Evolutionary conservation across 2,113 vertebrate genomes (phyloP), one percentile per base, ranked within the genome.

Genomic region (Trichomycterus rosablanca): DNA sequence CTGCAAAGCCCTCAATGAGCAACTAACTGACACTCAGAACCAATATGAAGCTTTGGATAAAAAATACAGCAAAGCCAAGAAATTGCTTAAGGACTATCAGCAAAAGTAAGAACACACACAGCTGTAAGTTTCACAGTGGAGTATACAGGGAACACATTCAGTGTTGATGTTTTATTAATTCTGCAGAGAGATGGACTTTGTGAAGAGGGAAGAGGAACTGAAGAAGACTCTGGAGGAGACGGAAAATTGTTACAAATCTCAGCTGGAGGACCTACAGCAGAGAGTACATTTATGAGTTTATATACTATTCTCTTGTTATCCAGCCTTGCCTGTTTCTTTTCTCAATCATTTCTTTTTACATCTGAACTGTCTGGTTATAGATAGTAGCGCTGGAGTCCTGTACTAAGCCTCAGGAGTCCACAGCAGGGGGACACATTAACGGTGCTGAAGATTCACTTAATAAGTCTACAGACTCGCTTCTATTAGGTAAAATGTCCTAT

Each of bases 31-130:
- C 74, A 89, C 86, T 24, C 93, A 95, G 73, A 77, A 83, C 56
- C 92, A 94, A 68, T 86, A 88, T 46, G 92, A 95, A 71, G 81
- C 81, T 1, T 77, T 94, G 78, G 93, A 95, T 76, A 95, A 93
- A 78, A 95, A 93, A 76, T 95, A 95, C 78, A 90, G 62, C 81
- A 93, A 94, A 71, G 91, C 93, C 52, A 95, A 93, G 83, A 95
- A 95, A 53, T 79, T 95, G 60, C 83, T 95, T 51, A 94, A 94
- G 77, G 92, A 95, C 60, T 92, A 90, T 77, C 93, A 95, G 61
- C 90, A 92, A 71, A 95, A 93, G 93, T 95, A 79, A 87, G 91
- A 86, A 57, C 1, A 16, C 12, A n/a, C 15, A 30, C 3, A 4
- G 26, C 26, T 30, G 26, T 30, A 30, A 30, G 26, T 3, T n/a